Percentiles rank a stretch among this genome's conserved stretches.
phyloP scores from a whole-genome alignment of 2,113 vertebrate genomes.

The Cryptotis parvus region DNA sequence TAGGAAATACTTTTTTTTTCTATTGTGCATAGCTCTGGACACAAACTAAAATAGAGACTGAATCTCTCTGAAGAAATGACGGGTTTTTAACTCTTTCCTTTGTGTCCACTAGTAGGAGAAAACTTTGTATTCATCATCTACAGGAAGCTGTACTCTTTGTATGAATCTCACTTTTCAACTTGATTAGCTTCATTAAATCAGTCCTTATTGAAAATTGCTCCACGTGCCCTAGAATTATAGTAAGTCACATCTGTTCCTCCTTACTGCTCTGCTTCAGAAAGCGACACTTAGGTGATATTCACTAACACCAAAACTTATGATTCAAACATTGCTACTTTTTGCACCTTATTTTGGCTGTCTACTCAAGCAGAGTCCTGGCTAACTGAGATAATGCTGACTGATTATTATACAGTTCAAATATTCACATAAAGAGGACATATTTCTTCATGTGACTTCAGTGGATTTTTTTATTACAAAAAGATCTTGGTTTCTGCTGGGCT shows the following conservation, averaged over 20 bases:
- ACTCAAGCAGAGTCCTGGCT: not conserved
- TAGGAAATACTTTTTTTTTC: not conserved
- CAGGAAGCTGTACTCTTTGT: not conserved
- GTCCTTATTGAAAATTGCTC: slow-evolving; percentile 12
- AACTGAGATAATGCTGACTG: not conserved
- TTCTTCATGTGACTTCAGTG: not conserved
- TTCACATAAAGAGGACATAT: not conserved
- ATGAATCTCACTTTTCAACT: slow-evolving; percentile 20
- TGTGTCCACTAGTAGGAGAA: accelerated
- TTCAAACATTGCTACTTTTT: not conserved
- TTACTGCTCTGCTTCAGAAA: not conserved
- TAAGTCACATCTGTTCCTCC: not conserved
- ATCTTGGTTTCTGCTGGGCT: not conserved
- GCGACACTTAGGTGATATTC: not conserved
- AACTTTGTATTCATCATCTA: not conserved
- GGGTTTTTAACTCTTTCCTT: not conserved
- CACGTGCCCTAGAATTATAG: not conserved
- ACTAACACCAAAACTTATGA: not conserved
- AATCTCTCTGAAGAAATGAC: not conserved
- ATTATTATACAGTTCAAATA: not conserved
- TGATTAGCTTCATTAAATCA: not conserved
- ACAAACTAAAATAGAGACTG: slow-evolving; percentile 4
- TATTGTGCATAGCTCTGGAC: not conserved
- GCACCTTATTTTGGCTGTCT: not conserved
- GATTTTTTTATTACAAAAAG: slow-evolving; percentile 35